Evolutionary conservation across 2,113 vertebrate genomes (phyloP).

Genomic region (Dipodomys merriami): DNA sequence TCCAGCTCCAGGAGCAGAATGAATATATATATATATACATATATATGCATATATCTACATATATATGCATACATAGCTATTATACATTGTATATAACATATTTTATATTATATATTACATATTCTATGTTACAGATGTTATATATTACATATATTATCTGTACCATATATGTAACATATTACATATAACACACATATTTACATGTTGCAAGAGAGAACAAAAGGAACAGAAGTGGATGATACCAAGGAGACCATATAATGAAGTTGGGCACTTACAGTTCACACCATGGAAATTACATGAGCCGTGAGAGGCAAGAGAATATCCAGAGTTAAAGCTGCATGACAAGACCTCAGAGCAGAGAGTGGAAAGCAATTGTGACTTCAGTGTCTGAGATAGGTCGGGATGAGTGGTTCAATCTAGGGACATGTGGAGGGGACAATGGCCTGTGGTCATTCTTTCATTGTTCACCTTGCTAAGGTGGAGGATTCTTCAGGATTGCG

Average conservation of each 20-base stretch:
- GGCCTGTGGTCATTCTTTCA: not conserved
- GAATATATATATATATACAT: too few species aligned
- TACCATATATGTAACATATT: too few species aligned
- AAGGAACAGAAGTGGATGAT: not conserved
- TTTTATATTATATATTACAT: too few species aligned
- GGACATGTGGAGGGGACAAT: not conserved
- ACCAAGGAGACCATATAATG: not conserved
- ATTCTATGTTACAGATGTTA: too few species aligned
- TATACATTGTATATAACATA: too few species aligned
- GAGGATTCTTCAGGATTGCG: not conserved
- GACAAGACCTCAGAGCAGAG: not conserved
- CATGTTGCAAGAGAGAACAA: not conserved
- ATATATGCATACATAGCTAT: too few species aligned
- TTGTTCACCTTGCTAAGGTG: not conserved
- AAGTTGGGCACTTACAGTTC: not conserved
- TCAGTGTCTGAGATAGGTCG: not conserved
- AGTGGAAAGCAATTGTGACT: not conserved
- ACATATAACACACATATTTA: not conserved
- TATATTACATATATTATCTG: too few species aligned
- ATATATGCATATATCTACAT: too few species aligned
- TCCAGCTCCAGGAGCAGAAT: too few species aligned
- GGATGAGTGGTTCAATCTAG: not conserved
- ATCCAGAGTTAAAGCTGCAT: not conserved
- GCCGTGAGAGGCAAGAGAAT: not conserved
- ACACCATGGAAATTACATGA: not conserved